Base-by-base conservation (phyloP, 2,113 vertebrate species). In the Nycticryphes semicollaris region DNA sequence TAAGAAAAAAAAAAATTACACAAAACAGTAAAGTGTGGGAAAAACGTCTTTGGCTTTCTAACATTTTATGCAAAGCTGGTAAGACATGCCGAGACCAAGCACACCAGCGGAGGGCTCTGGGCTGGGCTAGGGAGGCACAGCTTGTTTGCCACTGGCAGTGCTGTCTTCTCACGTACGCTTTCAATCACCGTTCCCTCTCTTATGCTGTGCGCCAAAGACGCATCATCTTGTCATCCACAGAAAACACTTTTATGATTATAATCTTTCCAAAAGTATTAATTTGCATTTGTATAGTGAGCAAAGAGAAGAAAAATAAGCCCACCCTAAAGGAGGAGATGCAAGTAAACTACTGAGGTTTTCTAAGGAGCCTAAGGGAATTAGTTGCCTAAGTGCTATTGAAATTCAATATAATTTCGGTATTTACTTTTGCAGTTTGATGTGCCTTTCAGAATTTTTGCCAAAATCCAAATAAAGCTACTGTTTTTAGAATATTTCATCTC, bases 181-280 rank as follows among this genome's bases (percentile, higher is more conserved):
- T 9, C 69, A 9, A 50, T 27, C 4, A 19, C 45, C 0, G 0
- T 7, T 75, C 45, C 53, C 57, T 23, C 63, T 67, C 75, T 37
- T 59, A 17, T 2, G 25, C 28, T 3, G 7, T 3, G 5, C 1
- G 1, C 67, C 76, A 77, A 66, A 37, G 54, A 11, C 6, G 0
- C 28, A 19, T 10, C 37, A 14, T 2, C 59, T 21, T 23, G 35
- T 23, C 68, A n/a, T 11, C 43, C n/a, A 1, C 54, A 7, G 18
- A 60, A 17, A 70, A 19, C 20, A 1, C 47, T 47, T 5, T 5
- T 7, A 30, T 3, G 2, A 47, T 14, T 21, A 15, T 0, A 45
- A 12, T 23, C 84, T 19, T 23, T 2, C 62, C 87, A 50, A 16
- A 27, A 31, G 50, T 10, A 48, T 20, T 64, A 0, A 33, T 30